These are phyloP conservation scores for Myiopsitta monachus DNA, from an alignment of 2,113 vertebrate species.

Conservation along the genomic window DNA sequence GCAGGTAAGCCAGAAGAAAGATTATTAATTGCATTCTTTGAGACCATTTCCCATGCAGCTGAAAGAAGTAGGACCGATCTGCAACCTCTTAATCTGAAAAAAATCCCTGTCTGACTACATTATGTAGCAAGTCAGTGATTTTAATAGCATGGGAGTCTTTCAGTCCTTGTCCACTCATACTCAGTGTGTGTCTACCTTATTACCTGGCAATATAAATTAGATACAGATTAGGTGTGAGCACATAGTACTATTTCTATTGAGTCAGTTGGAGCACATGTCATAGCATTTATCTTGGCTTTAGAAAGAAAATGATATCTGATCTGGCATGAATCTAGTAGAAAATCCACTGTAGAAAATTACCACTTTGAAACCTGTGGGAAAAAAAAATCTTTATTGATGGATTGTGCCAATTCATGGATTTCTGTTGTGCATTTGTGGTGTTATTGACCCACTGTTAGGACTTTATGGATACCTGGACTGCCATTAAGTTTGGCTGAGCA, in stretches of 20 bases:
- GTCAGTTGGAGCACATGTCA: not conserved
- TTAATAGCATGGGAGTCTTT: not conserved
- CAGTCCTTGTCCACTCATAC: not conserved
- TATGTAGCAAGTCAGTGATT: not conserved
- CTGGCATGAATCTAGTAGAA: not conserved
- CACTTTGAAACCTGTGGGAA: not conserved
- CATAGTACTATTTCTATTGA: not conserved
- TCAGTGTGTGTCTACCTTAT: not conserved
- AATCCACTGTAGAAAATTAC: not conserved
- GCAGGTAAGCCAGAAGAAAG: not conserved
- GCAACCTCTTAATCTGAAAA: not conserved
- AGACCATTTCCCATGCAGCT: not conserved
- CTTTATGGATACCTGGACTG: not conserved
- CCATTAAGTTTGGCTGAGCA: not conserved
- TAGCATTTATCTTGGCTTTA: not conserved
- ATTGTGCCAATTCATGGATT: not conserved
- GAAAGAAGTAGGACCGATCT: not conserved
- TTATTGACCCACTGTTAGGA: not conserved
- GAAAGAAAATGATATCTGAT: not conserved
- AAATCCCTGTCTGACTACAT: not conserved
- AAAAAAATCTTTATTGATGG: not conserved
- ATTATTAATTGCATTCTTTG: slow-evolving; percentile 1
- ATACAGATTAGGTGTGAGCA: not conserved
- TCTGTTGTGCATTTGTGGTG: not conserved
- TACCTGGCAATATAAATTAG: not conserved